phyloP scores from a whole-genome alignment of 2,797 vertebrate species.

The Nyctibius grandis region DNA sequence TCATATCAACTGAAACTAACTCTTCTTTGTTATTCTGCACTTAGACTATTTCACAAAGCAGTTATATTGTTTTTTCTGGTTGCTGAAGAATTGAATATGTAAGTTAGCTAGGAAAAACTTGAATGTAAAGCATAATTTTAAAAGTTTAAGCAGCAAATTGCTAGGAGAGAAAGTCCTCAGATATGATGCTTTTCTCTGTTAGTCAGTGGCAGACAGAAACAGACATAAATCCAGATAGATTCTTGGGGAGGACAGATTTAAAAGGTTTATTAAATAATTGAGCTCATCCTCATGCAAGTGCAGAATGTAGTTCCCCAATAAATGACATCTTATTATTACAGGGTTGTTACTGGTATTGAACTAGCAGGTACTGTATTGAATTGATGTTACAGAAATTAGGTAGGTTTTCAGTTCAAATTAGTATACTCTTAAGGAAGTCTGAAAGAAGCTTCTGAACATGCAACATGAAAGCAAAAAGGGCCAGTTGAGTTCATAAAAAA shows the following conservation, averaged over 20 bases:
- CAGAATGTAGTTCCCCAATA: not conserved
- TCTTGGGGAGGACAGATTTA: not conserved
- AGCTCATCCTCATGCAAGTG: not conserved
- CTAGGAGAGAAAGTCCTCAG: not conserved
- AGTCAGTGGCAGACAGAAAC: not conserved
- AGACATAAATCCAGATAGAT: not conserved
- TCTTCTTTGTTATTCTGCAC: not conserved
- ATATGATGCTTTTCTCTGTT: not conserved
- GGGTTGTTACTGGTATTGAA: not conserved
- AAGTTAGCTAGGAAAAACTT: not conserved
- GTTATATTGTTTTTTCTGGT: not conserved
- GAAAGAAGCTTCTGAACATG: not conserved
- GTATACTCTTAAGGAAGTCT: not conserved
- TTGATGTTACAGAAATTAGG: not conserved
- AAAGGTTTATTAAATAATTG: slow-evolving; percentile 7
- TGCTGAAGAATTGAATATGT: not conserved
- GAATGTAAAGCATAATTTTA: not conserved
- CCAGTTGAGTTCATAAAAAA: not conserved
- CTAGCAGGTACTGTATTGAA: not conserved
- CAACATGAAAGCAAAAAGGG: not conserved
- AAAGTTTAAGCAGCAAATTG: not conserved
- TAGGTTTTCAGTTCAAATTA: slow-evolving; percentile 26
- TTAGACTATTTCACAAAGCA: not conserved
- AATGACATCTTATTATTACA: not conserved
- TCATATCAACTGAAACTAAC: not conserved